Evolutionary conservation across 2,797 vertebrate genomes (phyloP).

Genomic region (Botia almorhae): DNA sequence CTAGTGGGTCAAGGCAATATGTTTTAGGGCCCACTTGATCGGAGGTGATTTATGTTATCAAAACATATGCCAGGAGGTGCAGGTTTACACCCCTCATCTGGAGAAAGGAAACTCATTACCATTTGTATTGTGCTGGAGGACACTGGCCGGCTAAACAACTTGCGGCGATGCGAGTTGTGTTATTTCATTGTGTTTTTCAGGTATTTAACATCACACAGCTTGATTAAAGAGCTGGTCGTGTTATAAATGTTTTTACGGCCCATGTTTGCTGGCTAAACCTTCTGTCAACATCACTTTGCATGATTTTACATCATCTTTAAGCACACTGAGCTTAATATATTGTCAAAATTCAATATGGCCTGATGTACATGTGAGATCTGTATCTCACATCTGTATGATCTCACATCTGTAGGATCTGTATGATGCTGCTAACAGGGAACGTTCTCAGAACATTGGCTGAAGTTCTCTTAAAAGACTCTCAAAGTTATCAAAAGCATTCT

Average conservation of each 20-base stretch:
- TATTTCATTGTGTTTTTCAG: slow-evolving; percentile 38
- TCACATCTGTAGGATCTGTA: too few relatives aligned
- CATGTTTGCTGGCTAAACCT: slow-evolving; percentile 17
- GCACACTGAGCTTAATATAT: neutral
- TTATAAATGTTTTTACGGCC: slow-evolving; percentile 32
- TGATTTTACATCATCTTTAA: slow-evolving; percentile 22
- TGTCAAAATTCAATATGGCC: neutral
- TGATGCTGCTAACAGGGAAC: neutral
- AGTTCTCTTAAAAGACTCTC: too few relatives aligned
- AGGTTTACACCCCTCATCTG: slow-evolving; percentile 61
- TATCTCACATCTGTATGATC: too few relatives aligned
- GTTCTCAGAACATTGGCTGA: too few relatives aligned
- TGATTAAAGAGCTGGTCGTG: slow-evolving; percentile 42
- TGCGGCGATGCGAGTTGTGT: slow-evolving; percentile 44
- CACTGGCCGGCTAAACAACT: slow-evolving; percentile 51
- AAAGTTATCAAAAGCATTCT: too few relatives aligned
- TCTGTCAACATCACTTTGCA: slow-evolving; percentile 20
- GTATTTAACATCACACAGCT: slow-evolving; percentile 33
- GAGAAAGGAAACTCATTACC: slow-evolving; percentile 58
- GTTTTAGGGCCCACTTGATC: slow-evolving; percentile 66
- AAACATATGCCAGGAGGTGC: slow-evolving; percentile 61
- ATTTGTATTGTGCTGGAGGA: slow-evolving; percentile 62
- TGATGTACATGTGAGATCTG: neutral
- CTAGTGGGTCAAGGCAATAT: slow-evolving; percentile 64
- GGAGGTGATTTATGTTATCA: slow-evolving; percentile 65